Conservation (phyloP, 2,797 vertebrate genomes). For the Gymnoscopelus braueri region DNA sequence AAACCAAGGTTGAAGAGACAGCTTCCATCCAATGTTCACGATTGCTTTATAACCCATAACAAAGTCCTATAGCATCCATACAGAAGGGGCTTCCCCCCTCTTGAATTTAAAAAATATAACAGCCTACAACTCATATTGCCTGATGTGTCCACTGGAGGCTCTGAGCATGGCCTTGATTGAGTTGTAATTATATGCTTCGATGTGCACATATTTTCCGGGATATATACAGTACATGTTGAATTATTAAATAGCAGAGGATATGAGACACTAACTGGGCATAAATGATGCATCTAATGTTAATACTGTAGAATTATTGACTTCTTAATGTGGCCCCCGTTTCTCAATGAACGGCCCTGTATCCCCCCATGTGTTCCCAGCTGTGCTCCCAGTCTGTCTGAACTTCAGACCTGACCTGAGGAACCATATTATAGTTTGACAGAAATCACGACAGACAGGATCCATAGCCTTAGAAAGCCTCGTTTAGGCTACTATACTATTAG, state of each 20-base stretch:
- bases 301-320: constrained; percentile 68
- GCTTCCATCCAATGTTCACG: no score
- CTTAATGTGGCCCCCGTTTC: constrained; percentile 55
- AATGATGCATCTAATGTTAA: constrained; percentile 61
- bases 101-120: no score
- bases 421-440: constrained; percentile 67
- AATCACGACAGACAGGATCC: constrained; percentile 52
- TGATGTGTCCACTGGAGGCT: no score
- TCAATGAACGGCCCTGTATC: constrained; percentile 46
- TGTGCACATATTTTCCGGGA: constrained; percentile 60
- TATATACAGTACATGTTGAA: constrained; percentile 63
- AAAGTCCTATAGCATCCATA: no score
- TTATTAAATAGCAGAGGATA: constrained; percentile 71
- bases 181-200: constrained; percentile 35
- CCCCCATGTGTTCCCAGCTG: constrained; percentile 38
- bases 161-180: no score
- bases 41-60: no score
- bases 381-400: constrained; percentile 46
- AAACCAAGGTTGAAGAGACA: background rate
- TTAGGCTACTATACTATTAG: no score
- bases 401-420: constrained; percentile 56
- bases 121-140: no score
- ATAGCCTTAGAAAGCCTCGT: no score
- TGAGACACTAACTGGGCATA: constrained; percentile 61
- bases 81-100: no score